Evolutionary conservation across 1,140 invertebrate species (phyloP).

Genomic region (Argopecten irradians): DNA sequence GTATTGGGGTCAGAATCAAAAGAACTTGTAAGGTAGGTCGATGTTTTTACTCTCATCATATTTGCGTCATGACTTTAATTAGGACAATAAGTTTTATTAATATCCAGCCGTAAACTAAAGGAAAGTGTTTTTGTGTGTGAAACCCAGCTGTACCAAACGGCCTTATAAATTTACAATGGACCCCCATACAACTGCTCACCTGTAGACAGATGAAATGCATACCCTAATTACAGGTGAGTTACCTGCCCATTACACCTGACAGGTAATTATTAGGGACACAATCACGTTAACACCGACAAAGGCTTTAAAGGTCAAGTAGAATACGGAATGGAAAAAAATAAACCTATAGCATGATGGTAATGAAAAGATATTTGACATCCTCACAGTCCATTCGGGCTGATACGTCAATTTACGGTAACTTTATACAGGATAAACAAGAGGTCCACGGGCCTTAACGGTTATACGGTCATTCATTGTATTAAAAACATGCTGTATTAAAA

Average conservation of each 20-base stretch:
- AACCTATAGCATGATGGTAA: neutral
- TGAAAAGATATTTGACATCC: neutral
- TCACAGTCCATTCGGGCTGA: neutral
- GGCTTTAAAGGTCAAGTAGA: neutral
- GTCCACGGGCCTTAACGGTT: no score
- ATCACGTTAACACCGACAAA: neutral
- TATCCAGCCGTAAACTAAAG: no score
- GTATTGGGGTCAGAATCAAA: no score
- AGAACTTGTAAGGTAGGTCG: no score
- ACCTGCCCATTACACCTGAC: constrained; percentile 14
- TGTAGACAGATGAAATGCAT: neutral
- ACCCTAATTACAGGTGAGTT: neutral
- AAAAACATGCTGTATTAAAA: no score
- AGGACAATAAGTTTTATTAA: no score
- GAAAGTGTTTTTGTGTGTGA: no score
- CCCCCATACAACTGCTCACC: neutral
- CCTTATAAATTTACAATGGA: neutral
- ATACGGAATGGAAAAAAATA: neutral
- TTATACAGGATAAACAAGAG: no score
- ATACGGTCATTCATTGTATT: no score
- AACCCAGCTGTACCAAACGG: neutral
- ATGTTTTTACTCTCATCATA: no score
- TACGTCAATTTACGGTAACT: neutral
- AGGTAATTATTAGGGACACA: neutral
- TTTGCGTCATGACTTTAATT: no score